A percentile compares a stretch with the other conserved stretches of the same genome.
phyloP scores from a whole-genome alignment of 2,113 vertebrate species.

The Triplophysa rosa region DNA sequence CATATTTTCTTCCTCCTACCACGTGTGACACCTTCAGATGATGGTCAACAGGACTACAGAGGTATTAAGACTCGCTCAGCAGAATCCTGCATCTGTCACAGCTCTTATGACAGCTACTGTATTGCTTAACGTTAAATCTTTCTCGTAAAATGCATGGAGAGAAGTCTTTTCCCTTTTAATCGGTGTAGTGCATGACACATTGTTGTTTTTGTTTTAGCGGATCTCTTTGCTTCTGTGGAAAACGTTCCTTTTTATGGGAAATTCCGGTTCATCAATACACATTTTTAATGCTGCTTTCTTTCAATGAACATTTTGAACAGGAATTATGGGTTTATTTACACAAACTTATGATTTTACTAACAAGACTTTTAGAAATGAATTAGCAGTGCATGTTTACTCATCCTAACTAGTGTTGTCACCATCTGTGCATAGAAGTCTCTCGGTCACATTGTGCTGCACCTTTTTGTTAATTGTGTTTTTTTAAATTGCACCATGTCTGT shows the following conservation, averaged over 20 bases:
- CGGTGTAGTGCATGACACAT: slow-evolving; percentile 6
- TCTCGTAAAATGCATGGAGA: slow-evolving; percentile 33
- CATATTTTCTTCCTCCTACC: slow-evolving; percentile 68
- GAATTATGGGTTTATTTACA: background rate
- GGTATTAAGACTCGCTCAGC: slow-evolving; percentile 76
- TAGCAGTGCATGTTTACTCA: slow-evolving; percentile 8
- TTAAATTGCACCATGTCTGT: slow-evolving; percentile 76
- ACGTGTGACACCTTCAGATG: slow-evolving; percentile 80
- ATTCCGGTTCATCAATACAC: slow-evolving; percentile 1
- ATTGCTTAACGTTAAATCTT: background rate
- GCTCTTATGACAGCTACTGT: slow-evolving; percentile 5
- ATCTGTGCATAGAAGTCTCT: slow-evolving; percentile 35
- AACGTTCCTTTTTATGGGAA: background rate
- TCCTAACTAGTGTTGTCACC: background rate
- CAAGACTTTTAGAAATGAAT: background rate
- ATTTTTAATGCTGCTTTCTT: slow-evolving; percentile 7
- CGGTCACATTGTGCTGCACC: slow-evolving; percentile 47
- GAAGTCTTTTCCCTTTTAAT: slow-evolving; percentile 8
- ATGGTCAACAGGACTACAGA: slow-evolving; percentile 99
- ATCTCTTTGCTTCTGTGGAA: background rate
- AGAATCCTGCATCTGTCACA: slow-evolving; percentile 7
- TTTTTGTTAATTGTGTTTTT: slow-evolving; percentile 75
- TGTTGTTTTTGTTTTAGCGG: slow-evolving; percentile 26
- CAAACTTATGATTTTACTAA: slow-evolving; percentile 11
- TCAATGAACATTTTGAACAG: background rate